These are phyloP conservation scores for Darevskia nairensis DNA, from an alignment of 2,797 vertebrate genomes.

Conservation along the genomic window DNA sequence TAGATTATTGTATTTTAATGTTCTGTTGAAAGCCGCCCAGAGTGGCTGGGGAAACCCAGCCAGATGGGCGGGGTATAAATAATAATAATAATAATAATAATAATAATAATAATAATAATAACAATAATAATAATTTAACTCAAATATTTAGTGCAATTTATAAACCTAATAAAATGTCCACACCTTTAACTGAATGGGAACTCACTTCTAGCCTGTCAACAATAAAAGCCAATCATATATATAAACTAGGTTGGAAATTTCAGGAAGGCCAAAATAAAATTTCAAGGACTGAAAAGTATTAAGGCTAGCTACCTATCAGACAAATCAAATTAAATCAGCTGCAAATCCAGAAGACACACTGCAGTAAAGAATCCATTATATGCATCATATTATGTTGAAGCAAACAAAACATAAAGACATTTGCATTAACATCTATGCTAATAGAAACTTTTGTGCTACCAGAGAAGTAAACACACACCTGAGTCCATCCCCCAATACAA, in stretches of 20 bases:
- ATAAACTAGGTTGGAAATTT: slow-evolving; percentile 48
- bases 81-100: too few relatives aligned
- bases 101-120: too few relatives aligned
- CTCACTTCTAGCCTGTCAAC: background rate
- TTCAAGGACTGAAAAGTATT: slow-evolving; percentile 32
- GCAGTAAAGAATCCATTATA: slow-evolving; percentile 58
- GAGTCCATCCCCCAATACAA: slow-evolving; percentile 31
- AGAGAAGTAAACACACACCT: slow-evolving; percentile 38
- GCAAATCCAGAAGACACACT: slow-evolving; percentile 55
- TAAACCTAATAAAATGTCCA: background rate
- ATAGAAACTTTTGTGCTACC: slow-evolving; percentile 29
- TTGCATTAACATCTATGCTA: slow-evolving; percentile 43
- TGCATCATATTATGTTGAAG: slow-evolving; percentile 58
- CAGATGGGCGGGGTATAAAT: too few relatives aligned
- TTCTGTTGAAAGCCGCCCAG: too few relatives aligned
- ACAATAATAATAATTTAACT: too few relatives aligned
- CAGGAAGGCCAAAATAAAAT: slow-evolving; percentile 47
- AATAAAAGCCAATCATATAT: slow-evolving; percentile 33
- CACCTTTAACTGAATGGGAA: slow-evolving; percentile 38
- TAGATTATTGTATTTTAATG: too few relatives aligned
- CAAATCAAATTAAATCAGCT: slow-evolving; percentile 55
- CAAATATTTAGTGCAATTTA: slow-evolving; percentile 1
- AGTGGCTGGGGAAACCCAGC: too few relatives aligned
- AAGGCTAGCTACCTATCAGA: slow-evolving; percentile 42
- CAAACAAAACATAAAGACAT: slow-evolving; percentile 57